These are phyloP conservation scores for Tribolium castaneum DNA, from an alignment of 1,140 invertebrate genomes.

Conservation along the genomic window DNA sequence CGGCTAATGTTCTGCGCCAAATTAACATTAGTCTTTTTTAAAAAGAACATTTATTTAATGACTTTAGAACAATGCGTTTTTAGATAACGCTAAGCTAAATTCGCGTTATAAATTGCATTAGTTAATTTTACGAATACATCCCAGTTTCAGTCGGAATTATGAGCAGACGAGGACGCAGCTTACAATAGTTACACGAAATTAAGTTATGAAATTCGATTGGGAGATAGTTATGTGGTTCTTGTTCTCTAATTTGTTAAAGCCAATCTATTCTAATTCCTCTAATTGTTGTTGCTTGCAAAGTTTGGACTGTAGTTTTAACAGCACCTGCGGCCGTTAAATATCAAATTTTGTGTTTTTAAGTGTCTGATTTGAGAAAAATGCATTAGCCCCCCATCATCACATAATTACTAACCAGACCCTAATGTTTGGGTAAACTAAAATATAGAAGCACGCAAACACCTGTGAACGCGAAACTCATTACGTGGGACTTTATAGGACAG, in stretches of 20 bases:
- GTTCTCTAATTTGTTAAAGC: background rate
- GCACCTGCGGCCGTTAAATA: background rate
- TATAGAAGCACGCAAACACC: conserved; percentile 45
- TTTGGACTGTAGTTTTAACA: background rate
- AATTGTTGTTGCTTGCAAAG: background rate
- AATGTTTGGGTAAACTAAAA: conserved; percentile 39
- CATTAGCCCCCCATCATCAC: conserved; percentile 10
- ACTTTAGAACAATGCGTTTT: conserved; percentile 4
- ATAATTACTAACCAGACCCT: conserved; percentile 37
- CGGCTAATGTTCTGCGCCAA: background rate
- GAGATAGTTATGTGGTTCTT: background rate
- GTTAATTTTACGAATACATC: background rate
- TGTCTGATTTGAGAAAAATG: background rate
- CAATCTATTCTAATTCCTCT: background rate
- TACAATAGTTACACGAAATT: background rate
- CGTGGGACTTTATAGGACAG: conserved; percentile 45
- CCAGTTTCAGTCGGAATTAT: background rate
- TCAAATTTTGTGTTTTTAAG: background rate
- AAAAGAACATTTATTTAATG: conserved; percentile 6
- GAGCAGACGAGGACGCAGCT: background rate
- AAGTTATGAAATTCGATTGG: background rate
- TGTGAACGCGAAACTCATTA: conserved; percentile 46
- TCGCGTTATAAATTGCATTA: background rate
- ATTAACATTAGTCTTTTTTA: conserved; percentile 19
- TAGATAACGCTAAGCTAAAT: background rate